Evolutionary conservation across 2,113 vertebrate genomes (phyloP).

Genomic region (Zosterops japonicus): DNA sequence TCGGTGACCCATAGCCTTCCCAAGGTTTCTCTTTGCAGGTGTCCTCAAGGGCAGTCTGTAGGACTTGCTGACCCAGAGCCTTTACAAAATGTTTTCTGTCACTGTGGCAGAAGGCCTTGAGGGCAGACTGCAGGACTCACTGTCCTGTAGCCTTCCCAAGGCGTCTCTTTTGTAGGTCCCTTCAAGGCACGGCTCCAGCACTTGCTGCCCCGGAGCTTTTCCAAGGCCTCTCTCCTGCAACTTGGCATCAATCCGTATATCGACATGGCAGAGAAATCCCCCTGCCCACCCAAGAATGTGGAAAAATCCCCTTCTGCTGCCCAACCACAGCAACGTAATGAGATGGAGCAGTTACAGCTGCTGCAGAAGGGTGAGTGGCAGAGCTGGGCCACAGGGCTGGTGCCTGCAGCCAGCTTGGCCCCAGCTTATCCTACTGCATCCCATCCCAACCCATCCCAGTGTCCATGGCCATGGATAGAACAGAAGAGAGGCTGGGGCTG

Average conservation of each 20-base stretch:
- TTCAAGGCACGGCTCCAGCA: background rate
- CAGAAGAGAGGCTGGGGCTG: background rate
- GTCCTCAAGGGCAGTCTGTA: background rate
- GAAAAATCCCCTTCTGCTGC: background rate
- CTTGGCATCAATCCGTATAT: accelerated
- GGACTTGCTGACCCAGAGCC: background rate
- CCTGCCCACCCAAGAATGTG: background rate
- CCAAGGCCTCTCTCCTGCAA: too few relatives aligned
- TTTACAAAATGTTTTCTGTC: background rate
- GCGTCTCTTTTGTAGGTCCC: background rate
- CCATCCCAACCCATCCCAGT: background rate
- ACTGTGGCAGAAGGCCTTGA: background rate
- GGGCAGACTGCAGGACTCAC: background rate
- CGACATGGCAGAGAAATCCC: background rate
- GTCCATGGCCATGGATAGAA: background rate
- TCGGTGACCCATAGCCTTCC: background rate
- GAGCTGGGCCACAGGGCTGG: background rate
- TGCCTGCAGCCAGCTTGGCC: background rate
- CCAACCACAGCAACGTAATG: accelerated
- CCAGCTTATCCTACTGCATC: too few relatives aligned
- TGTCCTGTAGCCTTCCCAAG: background rate
- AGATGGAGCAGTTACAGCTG: background rate
- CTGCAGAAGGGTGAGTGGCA: background rate
- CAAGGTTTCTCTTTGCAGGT: background rate
- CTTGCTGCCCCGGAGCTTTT: background rate